Evolutionary conservation across 1,140 invertebrate species (phyloP), one percentile per base, ranked within the genome.

Genomic region (Nomia melanderi): DNA sequence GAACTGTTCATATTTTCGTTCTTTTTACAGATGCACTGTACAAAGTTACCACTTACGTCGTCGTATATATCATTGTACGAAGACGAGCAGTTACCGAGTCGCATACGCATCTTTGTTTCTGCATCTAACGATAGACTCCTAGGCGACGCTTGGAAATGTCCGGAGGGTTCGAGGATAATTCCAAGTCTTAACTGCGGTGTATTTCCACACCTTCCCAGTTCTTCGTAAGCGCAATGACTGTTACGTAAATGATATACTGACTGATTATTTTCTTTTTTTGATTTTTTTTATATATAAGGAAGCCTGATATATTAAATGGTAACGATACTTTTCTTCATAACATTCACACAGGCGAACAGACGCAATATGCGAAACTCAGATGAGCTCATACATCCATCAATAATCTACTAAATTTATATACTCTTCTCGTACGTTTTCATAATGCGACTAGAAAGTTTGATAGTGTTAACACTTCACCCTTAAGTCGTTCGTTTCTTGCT

Each of bases 391-490:
- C 65, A 79, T 54, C 12, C 59, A 59, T 74, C 29, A 23, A 17
- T 39, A 71, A 27, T 39, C 57, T 33, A 54, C 50, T 70, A 66
- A 53, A 71, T 65, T 27, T 57, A 41, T 75, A 60, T n/a, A 70
- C 53, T 62, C 33, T 65, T 6, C 14, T 36, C 29, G 33, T 72
- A 57, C 33, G 36, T 53, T 67, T 63, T 79, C 53, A 64, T 72
- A 59, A 47, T 72, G 65, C 79, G 88, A 89, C 88, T 89, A 89
- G 88, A 88, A 87, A 80, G 50, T 79, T 78, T 77, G 25, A 71
- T 78, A 79, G 25, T 72, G 65, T 78, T 39, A 54, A 78, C 44
- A 74, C n/a, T 72, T 85, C 63, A 72, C 47, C n/a, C 41, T 79
- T 63, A 71, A 74, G 20, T 67, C 12, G 56, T 36, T 66, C 27